A percentile compares a stretch with the other conserved stretches of the same genome.
phyloP scores from a whole-genome alignment of 2,888 invertebrate species.

The Drosophila melanosoma region DNA sequence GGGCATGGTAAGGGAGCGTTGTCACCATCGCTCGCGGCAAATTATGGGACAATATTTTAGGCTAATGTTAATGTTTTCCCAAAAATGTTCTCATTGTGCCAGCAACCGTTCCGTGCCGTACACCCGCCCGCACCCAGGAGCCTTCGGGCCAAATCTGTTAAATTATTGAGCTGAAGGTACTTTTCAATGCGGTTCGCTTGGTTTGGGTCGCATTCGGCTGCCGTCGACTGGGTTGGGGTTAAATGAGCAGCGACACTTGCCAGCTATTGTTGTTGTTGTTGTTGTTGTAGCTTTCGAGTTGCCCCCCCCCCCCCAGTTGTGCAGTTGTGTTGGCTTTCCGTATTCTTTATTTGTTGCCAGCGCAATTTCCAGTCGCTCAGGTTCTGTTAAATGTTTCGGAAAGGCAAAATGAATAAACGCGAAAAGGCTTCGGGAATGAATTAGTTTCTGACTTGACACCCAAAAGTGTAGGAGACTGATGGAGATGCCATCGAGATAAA shows the following conservation, averaged over 20 bases:
- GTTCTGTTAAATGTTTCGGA: conserved; percentile 77
- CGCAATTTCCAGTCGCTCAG: conserved; percentile 59
- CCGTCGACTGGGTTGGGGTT: conserved; percentile 61
- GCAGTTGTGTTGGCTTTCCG: conserved; percentile 25
- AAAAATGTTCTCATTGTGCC: conserved; percentile 78
- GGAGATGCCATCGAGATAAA: background rate
- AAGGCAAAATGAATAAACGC: conserved; percentile 59
- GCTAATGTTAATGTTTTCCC: conserved; percentile 83
- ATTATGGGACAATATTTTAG: conserved; percentile 84
- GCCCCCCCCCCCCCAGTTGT: conserved; percentile 12
- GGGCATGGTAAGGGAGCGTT: conserved; percentile 43
- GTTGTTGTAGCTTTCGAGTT: conserved; percentile 22
- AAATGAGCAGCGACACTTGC: conserved; percentile 77
- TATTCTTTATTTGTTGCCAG: conserved; percentile 62
- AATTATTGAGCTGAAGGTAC: conserved; percentile 82
- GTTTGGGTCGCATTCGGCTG: conserved; percentile 50
- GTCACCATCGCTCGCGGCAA: conserved; percentile 81
- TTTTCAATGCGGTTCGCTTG: conserved; percentile 78
- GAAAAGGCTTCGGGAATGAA: conserved; percentile 61
- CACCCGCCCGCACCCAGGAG: conserved; percentile 20
- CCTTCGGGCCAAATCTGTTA: conserved; percentile 80
- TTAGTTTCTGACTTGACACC: conserved; percentile 54
- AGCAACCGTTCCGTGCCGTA: conserved; percentile 26
- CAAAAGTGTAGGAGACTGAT: conserved; percentile 5
- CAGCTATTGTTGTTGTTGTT: conserved; percentile 49